Evolutionary conservation across 2,888 invertebrate species (phyloP), one percentile per base, ranked within the genome.

Genomic region (Chaitophorus viminalis): DNA sequence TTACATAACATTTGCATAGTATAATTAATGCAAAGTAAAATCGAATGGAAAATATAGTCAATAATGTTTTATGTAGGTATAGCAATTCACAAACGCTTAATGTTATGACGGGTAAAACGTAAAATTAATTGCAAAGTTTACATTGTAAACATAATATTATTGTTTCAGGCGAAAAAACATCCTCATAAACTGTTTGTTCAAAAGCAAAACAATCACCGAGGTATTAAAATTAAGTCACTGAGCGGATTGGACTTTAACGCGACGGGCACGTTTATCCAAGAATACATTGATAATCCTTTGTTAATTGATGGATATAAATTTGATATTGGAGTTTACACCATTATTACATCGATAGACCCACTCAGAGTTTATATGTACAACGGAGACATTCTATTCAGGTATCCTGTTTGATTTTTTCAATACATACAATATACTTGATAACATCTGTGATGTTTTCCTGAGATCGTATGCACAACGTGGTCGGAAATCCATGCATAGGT

Each of bases 251-350:
- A 97, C 91, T 92, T 97, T 88, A 92, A 93, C 29, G 92, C 93
- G 75, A 93, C 93, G 60, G 95, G 95, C 85, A 95, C 95, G 83
- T 99, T 99, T 91, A 94, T 99, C 4, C 99, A 99, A 91, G 96
- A 98, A 91, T 99, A 95, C 91, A 93, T 99, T 36, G 94, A 95
- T 90, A 95, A 94, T 89, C 99, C 99, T 8, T 94, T 96, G 90
- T 92, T 99, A 31, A 95, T 99, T 5, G 97, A 97, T 91, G 97
- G 97, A 1, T 94, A 96, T 91, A 98, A 98, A 92, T 99, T 99
- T 92, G 99, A 99, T 92, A 96, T 99, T 91, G 99, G 99, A 17
- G 94, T 99, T 88, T 99, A 99, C 91, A 96, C 96, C 0, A 95
- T 96, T 0, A 92, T 99, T 33, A 98, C 98, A 0, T 98, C 98